phyloP scores from a whole-genome alignment of 2,797 vertebrate genomes.

The Leptoclinus maculatus region DNA sequence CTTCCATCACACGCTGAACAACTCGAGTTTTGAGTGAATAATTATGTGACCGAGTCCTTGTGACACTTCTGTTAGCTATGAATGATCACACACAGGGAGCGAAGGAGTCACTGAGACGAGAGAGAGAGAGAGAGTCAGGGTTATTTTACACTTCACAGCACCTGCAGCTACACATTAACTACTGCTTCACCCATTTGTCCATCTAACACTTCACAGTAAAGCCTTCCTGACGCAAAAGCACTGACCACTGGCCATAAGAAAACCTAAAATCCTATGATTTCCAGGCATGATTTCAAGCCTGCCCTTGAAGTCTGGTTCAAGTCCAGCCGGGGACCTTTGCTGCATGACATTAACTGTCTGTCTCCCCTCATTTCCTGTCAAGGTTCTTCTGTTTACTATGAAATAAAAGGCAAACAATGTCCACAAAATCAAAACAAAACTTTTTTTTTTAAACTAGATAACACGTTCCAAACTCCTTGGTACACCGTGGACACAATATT shows the following conservation, averaged over 20 bases:
- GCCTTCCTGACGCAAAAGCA: background rate
- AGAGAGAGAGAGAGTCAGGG: background rate
- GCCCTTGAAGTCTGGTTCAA: background rate
- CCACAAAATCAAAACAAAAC: background rate
- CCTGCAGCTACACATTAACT: constrained; percentile 34
- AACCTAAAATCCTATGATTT: background rate
- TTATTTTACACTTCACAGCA: constrained; percentile 6
- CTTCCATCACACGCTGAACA: background rate
- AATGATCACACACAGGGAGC: background rate
- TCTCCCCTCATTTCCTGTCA: background rate
- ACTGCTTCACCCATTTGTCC: background rate
- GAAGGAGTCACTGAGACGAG: background rate
- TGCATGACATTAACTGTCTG: background rate
- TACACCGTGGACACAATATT: background rate
- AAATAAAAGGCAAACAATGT: background rate
- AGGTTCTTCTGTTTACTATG: background rate
- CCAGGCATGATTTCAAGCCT: background rate
- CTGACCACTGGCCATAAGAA: background rate
- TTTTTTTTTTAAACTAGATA: background rate
- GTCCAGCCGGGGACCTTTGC: background rate
- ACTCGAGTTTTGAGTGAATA: background rate
- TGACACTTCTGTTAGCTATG: background rate
- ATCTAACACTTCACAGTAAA: background rate
- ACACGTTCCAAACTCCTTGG: background rate
- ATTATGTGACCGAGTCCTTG: background rate